Evolutionary conservation across 2,113 vertebrate species (phyloP), one percentile per base, ranked within the genome.

Genomic region (Vimba vimba): DNA sequence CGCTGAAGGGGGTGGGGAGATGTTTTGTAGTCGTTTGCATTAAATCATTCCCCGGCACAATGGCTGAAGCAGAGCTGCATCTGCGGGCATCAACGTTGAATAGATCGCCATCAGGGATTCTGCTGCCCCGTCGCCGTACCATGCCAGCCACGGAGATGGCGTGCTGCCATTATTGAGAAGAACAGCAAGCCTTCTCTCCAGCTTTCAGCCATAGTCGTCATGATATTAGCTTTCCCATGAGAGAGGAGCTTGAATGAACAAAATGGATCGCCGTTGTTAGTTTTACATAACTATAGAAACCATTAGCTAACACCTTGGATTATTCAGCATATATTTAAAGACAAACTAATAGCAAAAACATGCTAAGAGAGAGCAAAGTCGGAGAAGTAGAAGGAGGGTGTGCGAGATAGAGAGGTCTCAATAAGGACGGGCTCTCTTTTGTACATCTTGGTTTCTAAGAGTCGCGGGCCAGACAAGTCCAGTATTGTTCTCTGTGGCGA

Each of bases 41-140:
- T 94, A 94, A 94, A 94, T 94, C 93, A 92, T 92, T 89, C 73
- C 19, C 77, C 85, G 89, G n/a, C 91, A 92, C 91, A 91, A 94
- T 90, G 89, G 91, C 84, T 86, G 79, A 75, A 83, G 91, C 91
- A 83, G 89, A 88, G 90, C 88, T 90, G 91, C 91, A 89, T 93
- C 91, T 90, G 92, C 85, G 90, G 92, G 94, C 92, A 94, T 94
- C 91, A 93, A 91, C 87, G 87, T 88, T 92, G 87, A 79, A 86
- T 86, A 91, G 89, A 91, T 64, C 82, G 83, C 84, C 79, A 90
- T 92, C 89, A 90, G 91, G 92, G 92, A 91, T 93, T 91, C 86
- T 88, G 75, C 25, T 93, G 93, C 91, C 94, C 80, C 91, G 89
- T 89, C 89, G 89, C 79, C 77, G 57, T 73, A 17, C 85, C 79